Conservation (phyloP, 1,140 invertebrate species). For the Camponotus vicinus region DNA sequence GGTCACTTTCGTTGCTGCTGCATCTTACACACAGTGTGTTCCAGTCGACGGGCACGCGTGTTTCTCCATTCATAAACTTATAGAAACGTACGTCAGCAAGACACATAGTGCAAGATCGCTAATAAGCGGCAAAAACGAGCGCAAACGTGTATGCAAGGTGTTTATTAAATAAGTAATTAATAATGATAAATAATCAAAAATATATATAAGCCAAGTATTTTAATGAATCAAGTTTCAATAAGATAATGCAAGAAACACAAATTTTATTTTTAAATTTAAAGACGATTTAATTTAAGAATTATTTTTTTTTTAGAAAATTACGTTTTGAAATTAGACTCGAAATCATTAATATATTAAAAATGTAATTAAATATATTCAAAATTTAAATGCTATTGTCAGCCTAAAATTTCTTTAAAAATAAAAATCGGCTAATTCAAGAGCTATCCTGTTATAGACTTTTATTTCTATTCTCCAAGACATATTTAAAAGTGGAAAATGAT, state of each 20-base stretch:
- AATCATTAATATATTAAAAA: not conserved
- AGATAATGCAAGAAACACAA: not conserved
- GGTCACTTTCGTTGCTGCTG: conserved; percentile 83
- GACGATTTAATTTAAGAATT: not conserved
- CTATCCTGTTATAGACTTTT: not conserved
- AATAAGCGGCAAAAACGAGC: conserved; percentile 30
- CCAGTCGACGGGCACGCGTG: conserved; percentile 82
- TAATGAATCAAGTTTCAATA: conserved; percentile 3
- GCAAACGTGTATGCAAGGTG: conserved; percentile 20
- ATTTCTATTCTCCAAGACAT: not conserved
- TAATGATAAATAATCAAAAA: not conserved
- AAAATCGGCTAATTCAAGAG: not conserved
- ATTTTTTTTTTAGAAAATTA: not conserved
- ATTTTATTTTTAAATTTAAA: conserved; percentile 7
- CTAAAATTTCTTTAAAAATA: not conserved
- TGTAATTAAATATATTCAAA: not conserved
- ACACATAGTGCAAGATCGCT: conserved; percentile 42
- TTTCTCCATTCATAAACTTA: conserved; percentile 82
- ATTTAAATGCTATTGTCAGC: not conserved
- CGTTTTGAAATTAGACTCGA: not conserved
- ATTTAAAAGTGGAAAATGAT: not conserved
- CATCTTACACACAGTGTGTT: conserved; percentile 78
- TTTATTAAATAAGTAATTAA: too few relatives aligned
- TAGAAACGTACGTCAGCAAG: conserved; percentile 62
- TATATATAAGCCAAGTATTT: not conserved